A percentile compares a stretch with the other conserved stretches of the same genome.
phyloP scores from a whole-genome alignment of 2,113 vertebrate genomes.

The Rhineura floridana region DNA sequence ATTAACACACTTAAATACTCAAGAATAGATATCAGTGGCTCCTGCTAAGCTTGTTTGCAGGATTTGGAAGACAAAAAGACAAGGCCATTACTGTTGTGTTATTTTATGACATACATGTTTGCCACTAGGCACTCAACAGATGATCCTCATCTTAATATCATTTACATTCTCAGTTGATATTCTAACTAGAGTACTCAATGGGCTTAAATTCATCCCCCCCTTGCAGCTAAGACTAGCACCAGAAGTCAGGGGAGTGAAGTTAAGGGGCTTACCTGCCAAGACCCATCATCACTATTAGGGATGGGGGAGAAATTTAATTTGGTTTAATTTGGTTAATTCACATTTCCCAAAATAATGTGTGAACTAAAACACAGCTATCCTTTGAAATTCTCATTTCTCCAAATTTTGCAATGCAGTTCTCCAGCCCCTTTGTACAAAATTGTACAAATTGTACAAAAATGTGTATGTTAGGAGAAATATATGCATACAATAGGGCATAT shows the following conservation, averaged over 20 bases:
- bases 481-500: no score
- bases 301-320: no score
- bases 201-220: neutral
- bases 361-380: no score
- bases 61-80: constrained; percentile 53
- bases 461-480: no score
- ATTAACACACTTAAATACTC: no score
- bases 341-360: no score
- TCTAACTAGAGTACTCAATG: neutral
- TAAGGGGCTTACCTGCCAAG: neutral
- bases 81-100: constrained; percentile 31
- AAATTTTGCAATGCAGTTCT: no score
- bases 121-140: constrained; percentile 44
- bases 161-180: constrained; percentile 45
- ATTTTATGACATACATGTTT: constrained; percentile 62
- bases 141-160: constrained; percentile 39
- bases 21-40: no score
- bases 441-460: no score
- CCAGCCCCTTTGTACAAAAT: no score
- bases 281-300: neutral
- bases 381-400: no score
- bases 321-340: no score
- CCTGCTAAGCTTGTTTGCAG: constrained; percentile 30
- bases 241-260: neutral
- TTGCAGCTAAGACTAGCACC: neutral